Conservation (phyloP, 1,140 invertebrate species). For the Caenorhabditis inopinata region DNA sequence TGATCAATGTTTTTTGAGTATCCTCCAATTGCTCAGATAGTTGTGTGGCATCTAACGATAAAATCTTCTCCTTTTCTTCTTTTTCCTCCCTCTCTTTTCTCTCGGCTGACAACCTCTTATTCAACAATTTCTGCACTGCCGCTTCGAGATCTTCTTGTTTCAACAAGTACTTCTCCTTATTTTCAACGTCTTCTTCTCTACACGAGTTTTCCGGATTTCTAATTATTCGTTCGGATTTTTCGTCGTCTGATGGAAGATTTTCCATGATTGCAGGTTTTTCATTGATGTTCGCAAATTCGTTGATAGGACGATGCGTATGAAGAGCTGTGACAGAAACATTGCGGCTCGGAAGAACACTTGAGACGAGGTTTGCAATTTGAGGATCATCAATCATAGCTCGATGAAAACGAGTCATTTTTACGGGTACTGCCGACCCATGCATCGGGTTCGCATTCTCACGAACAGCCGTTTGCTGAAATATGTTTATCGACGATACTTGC, state of each 20-base stretch:
- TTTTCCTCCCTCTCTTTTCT: background rate
- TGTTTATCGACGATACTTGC: too few species aligned
- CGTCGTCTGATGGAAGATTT: background rate
- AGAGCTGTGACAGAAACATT: background rate
- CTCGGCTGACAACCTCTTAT: background rate
- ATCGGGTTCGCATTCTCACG: background rate
- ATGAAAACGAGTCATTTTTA: background rate
- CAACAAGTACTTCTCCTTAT: background rate
- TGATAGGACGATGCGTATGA: background rate
- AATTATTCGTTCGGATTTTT: background rate
- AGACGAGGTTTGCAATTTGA: background rate
- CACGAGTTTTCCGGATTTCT: background rate
- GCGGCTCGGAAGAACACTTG: background rate
- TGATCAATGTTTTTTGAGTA: too few species aligned
- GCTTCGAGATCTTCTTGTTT: background rate
- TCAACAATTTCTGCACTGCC: background rate
- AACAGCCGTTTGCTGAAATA: background rate
- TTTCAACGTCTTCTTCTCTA: background rate
- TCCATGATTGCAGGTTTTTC: background rate
- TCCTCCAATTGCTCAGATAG: background rate
- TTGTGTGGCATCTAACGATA: too few species aligned
- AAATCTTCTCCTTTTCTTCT: background rate
- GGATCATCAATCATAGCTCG: background rate
- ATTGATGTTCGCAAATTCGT: background rate
- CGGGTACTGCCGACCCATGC: background rate